These are phyloP conservation scores for Lagria hirta DNA, from an alignment of 2,888 invertebrate species.

Conservation along the genomic window DNA sequence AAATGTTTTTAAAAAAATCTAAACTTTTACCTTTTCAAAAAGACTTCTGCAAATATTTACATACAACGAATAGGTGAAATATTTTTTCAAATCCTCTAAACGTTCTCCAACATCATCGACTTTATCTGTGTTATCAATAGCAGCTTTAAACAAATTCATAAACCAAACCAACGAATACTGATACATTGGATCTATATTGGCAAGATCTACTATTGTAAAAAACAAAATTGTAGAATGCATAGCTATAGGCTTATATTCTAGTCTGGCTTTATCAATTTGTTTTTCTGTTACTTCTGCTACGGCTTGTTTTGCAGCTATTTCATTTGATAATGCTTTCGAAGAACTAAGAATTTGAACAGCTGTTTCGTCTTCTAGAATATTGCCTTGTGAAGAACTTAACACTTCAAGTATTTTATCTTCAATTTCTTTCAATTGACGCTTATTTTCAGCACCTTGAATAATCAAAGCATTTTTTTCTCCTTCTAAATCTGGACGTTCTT, in stretches of 20 bases:
- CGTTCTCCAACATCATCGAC: constrained; percentile 78
- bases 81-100: constrained; percentile 71
- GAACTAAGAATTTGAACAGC: constrained; percentile 87
- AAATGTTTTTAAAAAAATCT: constrained; percentile 7
- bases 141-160: constrained; percentile 80
- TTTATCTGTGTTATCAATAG: constrained; percentile 84
- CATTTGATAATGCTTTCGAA: constrained; percentile 86
- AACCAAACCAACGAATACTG: constrained; percentile 95
- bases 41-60: constrained; percentile 90
- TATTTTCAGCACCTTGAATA: constrained; percentile 83
- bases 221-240: constrained; percentile 87
- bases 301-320: constrained; percentile 88
- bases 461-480: constrained; percentile 87
- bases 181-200: constrained; percentile 96
- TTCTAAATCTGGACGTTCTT: constrained; percentile 89
- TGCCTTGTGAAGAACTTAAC: constrained; percentile 70
- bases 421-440: constrained; percentile 78
- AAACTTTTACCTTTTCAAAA: constrained; percentile 75
- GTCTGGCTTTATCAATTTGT: constrained; percentile 82
- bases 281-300: constrained; percentile 87
- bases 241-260: constrained; percentile 88
- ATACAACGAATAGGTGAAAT: constrained; percentile 88
- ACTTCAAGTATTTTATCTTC: constrained; percentile 88
- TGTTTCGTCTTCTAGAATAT: constrained; percentile 88
- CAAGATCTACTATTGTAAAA: constrained; percentile 87